phyloP scores from a whole-genome alignment of 2,888 invertebrate genomes.

The Camponotus fellah region DNA sequence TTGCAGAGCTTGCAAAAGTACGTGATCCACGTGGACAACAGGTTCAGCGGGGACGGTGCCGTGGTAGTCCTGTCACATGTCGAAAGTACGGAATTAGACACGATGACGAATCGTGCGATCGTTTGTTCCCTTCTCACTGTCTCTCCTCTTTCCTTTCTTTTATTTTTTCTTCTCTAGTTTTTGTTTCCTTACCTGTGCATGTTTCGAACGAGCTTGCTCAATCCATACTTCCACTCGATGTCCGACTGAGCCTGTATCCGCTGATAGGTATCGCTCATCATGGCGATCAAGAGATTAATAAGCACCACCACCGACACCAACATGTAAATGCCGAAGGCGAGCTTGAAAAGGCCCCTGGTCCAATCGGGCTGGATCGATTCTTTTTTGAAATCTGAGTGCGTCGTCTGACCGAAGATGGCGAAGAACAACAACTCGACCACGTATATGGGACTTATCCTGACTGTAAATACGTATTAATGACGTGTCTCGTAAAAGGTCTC shows the following conservation, averaged over 20 bases:
- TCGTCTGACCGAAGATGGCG: slow-evolving; percentile 98
- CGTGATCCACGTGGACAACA: slow-evolving; percentile 97
- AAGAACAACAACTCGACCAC: slow-evolving; percentile 99
- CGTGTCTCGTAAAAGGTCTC: slow-evolving; percentile 60
- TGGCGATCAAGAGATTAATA: slow-evolving; percentile 99
- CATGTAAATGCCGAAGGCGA: slow-evolving; percentile 98
- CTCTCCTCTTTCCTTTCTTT: background rate
- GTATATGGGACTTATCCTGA: slow-evolving; percentile 95
- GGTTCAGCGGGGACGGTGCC: slow-evolving; percentile 98
- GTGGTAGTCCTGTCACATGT: slow-evolving; percentile 92
- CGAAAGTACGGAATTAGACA: slow-evolving; percentile 50
- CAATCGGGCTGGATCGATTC: slow-evolving; percentile 91
- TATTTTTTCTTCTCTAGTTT: background rate
- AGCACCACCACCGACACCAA: slow-evolving; percentile 99
- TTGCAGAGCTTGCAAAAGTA: slow-evolving; percentile 94
- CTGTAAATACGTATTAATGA: slow-evolving; percentile 88
- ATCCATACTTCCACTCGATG: slow-evolving; percentile 99
- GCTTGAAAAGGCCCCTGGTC: slow-evolving; percentile 95
- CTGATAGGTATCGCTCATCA: slow-evolving; percentile 99
- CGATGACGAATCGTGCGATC: background rate
- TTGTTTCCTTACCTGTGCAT: slow-evolving; percentile 91
- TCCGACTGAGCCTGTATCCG: slow-evolving; percentile 99
- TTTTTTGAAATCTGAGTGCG: slow-evolving; percentile 92
- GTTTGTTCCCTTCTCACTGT: background rate
- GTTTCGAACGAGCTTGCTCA: slow-evolving; percentile 98